Base-by-base conservation (phyloP, 2,888 invertebrate species). In the Cenopis cana region DNA sequence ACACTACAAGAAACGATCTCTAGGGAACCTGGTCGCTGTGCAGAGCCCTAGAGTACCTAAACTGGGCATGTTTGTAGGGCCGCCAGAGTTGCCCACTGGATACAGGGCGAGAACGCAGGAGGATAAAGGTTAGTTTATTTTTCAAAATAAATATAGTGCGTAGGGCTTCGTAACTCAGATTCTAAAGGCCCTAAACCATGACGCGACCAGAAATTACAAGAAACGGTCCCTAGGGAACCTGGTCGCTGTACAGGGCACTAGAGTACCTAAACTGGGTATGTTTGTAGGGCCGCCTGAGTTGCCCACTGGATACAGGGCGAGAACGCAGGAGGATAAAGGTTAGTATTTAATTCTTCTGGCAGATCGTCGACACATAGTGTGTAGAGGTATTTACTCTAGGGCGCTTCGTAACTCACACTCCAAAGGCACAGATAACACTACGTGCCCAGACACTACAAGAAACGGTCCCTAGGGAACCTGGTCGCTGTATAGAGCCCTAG, bases 401-500 rank as follows among this genome's bases (percentile, higher is more conserved):
- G n/a, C n/a, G n/a, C n/a, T n/a, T n/a, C n/a, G n/a, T n/a, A n/a
- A n/a, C n/a, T n/a, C n/a, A n/a, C n/a, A n/a, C n/a, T n/a, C n/a
- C n/a, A n/a, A n/a, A n/a, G n/a, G n/a, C n/a, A n/a, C n/a, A n/a
- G n/a, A n/a, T n/a, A n/a, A n/a, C n/a, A n/a, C n/a, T n/a, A 91
- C 74, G 89, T 91, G 67, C 91, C 89, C 0, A 24, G 91, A 0
- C 93, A 91, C 68, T 93, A 93, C 69, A 93, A 93, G 85, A 93
- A 93, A 73, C 82, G 92, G 91, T 93, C 93, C 0, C 77, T 93
- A 74, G 93, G 93, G 11, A 93, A 93, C 76, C 73, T 93, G 54
- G 93, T 98, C 81, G 97, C 98, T 1, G 98, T 98, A 33, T 97
- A 98, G 77, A 97, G 97, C 66, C 98, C 98, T 0, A 94, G 97